phyloP scores from a whole-genome alignment of 2,888 invertebrate species.

The Caenorhabditis sp. region DNA sequence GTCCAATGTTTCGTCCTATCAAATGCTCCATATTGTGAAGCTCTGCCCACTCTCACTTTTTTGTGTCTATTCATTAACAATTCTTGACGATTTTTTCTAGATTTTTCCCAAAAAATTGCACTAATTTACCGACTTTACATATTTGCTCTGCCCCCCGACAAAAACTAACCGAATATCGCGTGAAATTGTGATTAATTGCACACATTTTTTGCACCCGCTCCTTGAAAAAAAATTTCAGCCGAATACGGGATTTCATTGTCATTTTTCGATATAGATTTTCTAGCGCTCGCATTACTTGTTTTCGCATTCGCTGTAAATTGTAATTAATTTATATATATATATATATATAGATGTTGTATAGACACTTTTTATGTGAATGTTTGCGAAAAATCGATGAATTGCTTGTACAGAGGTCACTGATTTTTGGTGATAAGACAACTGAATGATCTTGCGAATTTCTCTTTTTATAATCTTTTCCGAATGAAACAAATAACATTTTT shows the following conservation, averaged over 20 bases:
- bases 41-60: slow-evolving; percentile 4
- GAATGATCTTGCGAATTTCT: slow-evolving; percentile 7
- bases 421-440: neutral
- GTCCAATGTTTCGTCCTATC: too few species aligned
- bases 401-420: slow-evolving; percentile 28
- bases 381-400: slow-evolving; percentile 32
- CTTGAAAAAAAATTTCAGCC: too few species aligned
- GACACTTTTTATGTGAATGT: slow-evolving; percentile 1
- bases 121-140: too few species aligned
- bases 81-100: neutral
- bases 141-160: too few species aligned
- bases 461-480: too few species aligned
- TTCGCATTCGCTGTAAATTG: too few species aligned
- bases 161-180: too few species aligned
- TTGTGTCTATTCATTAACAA: slow-evolving; percentile 11
- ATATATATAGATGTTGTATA: too few species aligned
- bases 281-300: too few species aligned
- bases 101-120: neutral
- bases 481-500: neutral
- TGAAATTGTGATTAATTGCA: slow-evolving; percentile 34
- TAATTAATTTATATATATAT: too few species aligned
- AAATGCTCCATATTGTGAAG: slow-evolving; percentile 53
- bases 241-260: slow-evolving; percentile 30
- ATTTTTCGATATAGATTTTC: too few species aligned
- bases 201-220: too few species aligned